These are phyloP conservation scores for Poeciliopsis occidentalis DNA, from an alignment of 2,113 vertebrate genomes.

Conservation along the genomic window DNA sequence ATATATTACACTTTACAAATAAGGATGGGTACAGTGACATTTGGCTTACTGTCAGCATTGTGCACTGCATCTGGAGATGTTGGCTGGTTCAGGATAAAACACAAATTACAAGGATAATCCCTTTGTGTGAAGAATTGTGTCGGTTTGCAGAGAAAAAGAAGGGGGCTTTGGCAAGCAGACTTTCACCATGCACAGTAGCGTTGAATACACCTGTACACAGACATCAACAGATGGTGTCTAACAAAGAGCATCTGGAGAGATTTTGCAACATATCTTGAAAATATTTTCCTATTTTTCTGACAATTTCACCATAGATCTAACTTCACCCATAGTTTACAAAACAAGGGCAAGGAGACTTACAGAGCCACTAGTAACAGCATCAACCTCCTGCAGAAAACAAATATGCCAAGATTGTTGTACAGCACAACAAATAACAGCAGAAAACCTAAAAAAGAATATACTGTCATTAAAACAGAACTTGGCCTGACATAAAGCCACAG, in stretches of 20 bases:
- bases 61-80: constrained; percentile 44
- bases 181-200: constrained; percentile 63
- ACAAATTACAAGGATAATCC: constrained; percentile 53
- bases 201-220: constrained; percentile 42
- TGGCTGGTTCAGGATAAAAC: constrained; percentile 51
- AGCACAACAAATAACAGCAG: constrained; percentile 49
- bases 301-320: neutral
- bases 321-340: neutral
- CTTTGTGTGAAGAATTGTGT: constrained; percentile 57
- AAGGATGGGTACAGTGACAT: constrained; percentile 40
- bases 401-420: constrained; percentile 16
- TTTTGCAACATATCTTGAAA: constrained; percentile 12
- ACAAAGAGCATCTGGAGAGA: constrained; percentile 21
- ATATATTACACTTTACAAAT: constrained; percentile 46
- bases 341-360: constrained; percentile 2
- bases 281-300: neutral
- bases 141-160: constrained; percentile 43
- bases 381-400: constrained; percentile 30
- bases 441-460: constrained; percentile 41
- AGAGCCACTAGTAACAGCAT: constrained; percentile 30
- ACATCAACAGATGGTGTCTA: constrained; percentile 46
- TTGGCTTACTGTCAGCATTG: constrained; percentile 48
- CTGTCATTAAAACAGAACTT: constrained; percentile 43
- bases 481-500: constrained; percentile 16
- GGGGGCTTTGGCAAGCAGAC: constrained; percentile 60